A percentile compares a stretch with the other conserved stretches of the same genome.
Conservation (phyloP, 1,140 invertebrate genomes). For the Agrypnia vestita region DNA sequence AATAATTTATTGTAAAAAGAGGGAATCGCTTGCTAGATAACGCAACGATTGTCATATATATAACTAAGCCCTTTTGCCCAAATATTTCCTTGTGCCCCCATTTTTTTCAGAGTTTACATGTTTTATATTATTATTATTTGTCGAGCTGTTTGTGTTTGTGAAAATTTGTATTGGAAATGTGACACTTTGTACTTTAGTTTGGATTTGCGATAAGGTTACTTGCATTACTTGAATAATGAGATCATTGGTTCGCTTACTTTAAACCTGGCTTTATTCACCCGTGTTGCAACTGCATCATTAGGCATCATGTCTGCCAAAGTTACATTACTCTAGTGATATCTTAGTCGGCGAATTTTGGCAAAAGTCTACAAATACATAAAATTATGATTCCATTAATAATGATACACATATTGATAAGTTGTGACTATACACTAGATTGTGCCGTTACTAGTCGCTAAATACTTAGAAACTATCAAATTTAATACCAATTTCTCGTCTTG, state of each 20-base stretch:
- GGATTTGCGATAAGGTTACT: slow-evolving; percentile 54
- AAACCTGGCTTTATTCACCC: slow-evolving; percentile 39
- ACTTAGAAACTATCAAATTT: slow-evolving; percentile 55
- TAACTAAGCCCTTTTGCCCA: slow-evolving; percentile 36
- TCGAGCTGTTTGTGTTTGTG: slow-evolving; percentile 1
- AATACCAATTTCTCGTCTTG: slow-evolving; percentile 56
- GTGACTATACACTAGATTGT: slow-evolving; percentile 59
- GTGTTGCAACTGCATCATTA: slow-evolving; percentile 33
- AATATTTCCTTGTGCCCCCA: slow-evolving; percentile 24
- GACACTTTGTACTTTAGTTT: slow-evolving; percentile 58
- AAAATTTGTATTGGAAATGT: slow-evolving; percentile 53
- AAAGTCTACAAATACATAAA: slow-evolving; percentile 57
- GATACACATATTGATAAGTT: slow-evolving; percentile 55
- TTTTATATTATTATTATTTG: slow-evolving; percentile 7
- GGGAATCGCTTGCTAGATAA: slow-evolving; percentile 44
- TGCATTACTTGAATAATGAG: slow-evolving; percentile 60
- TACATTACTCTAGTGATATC: slow-evolving; percentile 54
- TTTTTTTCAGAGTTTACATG: neutral
- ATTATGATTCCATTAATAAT: slow-evolving; percentile 53
- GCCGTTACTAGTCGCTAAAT: slow-evolving; percentile 50
- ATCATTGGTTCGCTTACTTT: slow-evolving; percentile 57
- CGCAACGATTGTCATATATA: slow-evolving; percentile 55
- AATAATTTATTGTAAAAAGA: slow-evolving; percentile 48
- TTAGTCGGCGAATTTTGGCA: slow-evolving; percentile 61
- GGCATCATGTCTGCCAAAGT: slow-evolving; percentile 39